phyloP scores from a whole-genome alignment of 2,113 vertebrate genomes.

The Urocitellus parryii region DNA sequence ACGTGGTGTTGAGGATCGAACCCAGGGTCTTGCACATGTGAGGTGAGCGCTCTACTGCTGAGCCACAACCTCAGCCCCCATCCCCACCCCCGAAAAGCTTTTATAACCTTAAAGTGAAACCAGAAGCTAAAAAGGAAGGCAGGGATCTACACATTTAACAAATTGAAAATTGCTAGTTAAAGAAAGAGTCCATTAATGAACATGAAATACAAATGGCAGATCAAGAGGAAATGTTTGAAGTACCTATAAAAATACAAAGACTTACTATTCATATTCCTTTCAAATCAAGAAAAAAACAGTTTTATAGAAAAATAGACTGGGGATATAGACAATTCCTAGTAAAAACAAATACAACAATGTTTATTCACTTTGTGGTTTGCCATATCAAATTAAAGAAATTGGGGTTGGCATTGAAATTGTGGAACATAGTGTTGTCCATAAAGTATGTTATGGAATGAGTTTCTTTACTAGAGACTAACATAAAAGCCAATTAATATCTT shows the following conservation, averaged over 20 bases:
- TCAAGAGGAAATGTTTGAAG: neutral
- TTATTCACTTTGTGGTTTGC: conserved; percentile 4
- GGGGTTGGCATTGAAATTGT: neutral
- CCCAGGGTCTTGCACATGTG: too few relatives aligned
- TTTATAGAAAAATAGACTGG: neutral
- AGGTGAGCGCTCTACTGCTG: too few relatives aligned
- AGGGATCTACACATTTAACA: neutral
- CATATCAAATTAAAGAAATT: conserved; percentile 47
- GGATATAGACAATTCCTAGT: neutral
- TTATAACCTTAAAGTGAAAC: neutral
- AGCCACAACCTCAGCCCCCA: too few relatives aligned
- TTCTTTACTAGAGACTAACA: neutral
- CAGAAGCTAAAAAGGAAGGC: neutral
- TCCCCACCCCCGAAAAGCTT: too few relatives aligned
- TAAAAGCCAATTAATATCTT: neutral
- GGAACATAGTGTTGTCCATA: neutral
- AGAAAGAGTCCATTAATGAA: neutral
- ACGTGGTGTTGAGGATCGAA: too few relatives aligned
- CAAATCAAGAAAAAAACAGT: neutral
- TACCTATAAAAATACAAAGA: neutral
- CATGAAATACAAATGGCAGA: neutral
- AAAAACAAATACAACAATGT: neutral
- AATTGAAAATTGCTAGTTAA: neutral
- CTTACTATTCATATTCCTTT: neutral
- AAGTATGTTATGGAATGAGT: neutral